A percentile compares a stretch with the other conserved stretches of the same genome.
phyloP scores from a whole-genome alignment of 2,113 vertebrate genomes.

The Myotis lucifugus region DNA sequence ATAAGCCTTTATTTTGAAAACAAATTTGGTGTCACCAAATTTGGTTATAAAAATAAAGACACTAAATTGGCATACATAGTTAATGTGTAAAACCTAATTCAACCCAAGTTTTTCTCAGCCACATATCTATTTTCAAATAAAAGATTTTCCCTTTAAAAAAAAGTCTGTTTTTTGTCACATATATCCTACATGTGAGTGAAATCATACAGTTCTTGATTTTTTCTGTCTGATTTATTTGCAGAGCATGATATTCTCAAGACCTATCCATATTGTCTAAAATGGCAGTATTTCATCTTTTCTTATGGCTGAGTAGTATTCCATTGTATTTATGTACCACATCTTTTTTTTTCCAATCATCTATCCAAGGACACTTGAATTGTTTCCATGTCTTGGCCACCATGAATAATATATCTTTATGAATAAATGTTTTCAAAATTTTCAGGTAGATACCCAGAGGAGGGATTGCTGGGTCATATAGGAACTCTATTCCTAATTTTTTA shows the following conservation, averaged over 20 bases:
- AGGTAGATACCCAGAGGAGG: background rate
- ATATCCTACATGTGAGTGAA: background rate
- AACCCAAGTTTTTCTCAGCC: background rate
- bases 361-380: background rate
- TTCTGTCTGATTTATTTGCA: background rate
- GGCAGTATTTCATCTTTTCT: background rate
- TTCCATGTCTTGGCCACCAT: background rate
- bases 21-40: slow-evolving; percentile 2
- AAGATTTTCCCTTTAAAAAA: slow-evolving; percentile 31
- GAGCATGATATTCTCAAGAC: background rate
- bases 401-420: background rate
- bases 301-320: background rate
- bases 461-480: background rate
- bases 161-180: background rate
- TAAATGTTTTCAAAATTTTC: background rate
- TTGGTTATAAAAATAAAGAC: slow-evolving; percentile 41
- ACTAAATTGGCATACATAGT: background rate
- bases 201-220: background rate
- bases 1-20: background rate
- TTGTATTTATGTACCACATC: background rate
- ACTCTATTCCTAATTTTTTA: background rate
- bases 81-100: background rate
- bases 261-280: background rate
- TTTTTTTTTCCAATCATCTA: background rate
- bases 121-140: slow-evolving; percentile 42